Evolutionary conservation across 2,113 vertebrate genomes (phyloP).

Genomic region (Ailurus styani): DNA sequence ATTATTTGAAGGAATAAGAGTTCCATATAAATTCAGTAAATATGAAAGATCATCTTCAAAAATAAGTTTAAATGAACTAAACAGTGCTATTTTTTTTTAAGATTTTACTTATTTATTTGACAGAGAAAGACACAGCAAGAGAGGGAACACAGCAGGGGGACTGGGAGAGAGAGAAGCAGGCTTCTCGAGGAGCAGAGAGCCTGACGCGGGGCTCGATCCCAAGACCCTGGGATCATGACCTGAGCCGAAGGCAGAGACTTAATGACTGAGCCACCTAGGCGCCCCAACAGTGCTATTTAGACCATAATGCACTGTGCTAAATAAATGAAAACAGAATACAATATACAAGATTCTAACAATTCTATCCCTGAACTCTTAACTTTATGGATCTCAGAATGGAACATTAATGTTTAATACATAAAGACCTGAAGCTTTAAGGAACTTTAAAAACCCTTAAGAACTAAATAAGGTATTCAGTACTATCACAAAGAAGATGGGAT

Average conservation of each 20-base stretch:
- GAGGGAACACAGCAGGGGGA: no score
- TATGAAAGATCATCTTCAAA: not conserved
- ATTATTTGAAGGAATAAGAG: not conserved
- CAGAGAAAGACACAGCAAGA: no score
- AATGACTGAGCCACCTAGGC: no score
- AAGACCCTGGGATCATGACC: no score
- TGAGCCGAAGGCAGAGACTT: no score
- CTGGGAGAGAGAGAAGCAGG: no score
- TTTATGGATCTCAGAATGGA: not conserved
- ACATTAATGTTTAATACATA: not conserved
- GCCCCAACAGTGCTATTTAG: not conserved
- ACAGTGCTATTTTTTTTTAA: not conserved
- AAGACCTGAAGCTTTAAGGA: not conserved
- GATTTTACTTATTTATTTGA: no score
- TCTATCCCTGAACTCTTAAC: not conserved
- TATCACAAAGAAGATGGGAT: not conserved
- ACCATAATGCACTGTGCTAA: not conserved
- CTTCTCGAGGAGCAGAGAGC: no score
- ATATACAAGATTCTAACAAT: not conserved
- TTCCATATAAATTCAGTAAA: constrained; percentile 24
- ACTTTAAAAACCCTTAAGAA: not conserved
- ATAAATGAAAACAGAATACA: not conserved
- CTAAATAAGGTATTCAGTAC: not conserved
- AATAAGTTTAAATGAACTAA: constrained; percentile 30
- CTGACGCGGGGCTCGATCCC: no score